Base-by-base conservation (phyloP, 2,113 vertebrate species). In the Ameiurus melas region DNA sequence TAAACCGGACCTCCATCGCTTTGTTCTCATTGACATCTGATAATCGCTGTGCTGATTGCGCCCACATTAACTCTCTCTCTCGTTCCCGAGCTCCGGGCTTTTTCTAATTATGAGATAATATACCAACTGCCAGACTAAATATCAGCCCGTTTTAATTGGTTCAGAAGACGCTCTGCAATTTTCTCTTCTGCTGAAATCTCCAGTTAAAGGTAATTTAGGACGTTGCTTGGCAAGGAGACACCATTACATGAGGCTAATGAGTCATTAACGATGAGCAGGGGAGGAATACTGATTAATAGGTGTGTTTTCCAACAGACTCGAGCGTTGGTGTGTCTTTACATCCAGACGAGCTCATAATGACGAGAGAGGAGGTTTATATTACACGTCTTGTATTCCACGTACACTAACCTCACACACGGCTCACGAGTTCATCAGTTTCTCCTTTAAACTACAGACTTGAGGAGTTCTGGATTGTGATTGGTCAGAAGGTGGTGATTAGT, bases 171-270 rank as follows among this genome's bases (percentile, higher is more conserved):
- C 64, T 79, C 43, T 47, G 82, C 58, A 79, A 83, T 90, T 92
- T 92, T 89, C 85, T 70, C 62, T 82, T 77, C 87, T 89, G 86
- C 91, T 92, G 85, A 93, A 92, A 93, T 94, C 90, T 93, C 88
- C 90, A 90, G 91, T 93, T 93, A 91, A 90, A 93, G 92, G 92
- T 93, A 94, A 94, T 94, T 92, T 91, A 94, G 89, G 92, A 92
- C 85, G 90, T 92, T 92, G 91, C 91, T 91, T 92, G 89, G 90
- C 89, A 93, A 93, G 93, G 91, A 95, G 90, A 92, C 91, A 90
- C 93, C 91, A 92, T 94, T 94, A 93, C 91, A 92, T 91, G 79
- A 83, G 90, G 90, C 92, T 95, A 94, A 94, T 94, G 93, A 94
- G 87, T 93, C 91, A 94, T 94, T 93, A 94, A 92, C 89, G 92